Base-by-base conservation (phyloP, 2,888 invertebrate species). In the Philopedon plagiatum region DNA sequence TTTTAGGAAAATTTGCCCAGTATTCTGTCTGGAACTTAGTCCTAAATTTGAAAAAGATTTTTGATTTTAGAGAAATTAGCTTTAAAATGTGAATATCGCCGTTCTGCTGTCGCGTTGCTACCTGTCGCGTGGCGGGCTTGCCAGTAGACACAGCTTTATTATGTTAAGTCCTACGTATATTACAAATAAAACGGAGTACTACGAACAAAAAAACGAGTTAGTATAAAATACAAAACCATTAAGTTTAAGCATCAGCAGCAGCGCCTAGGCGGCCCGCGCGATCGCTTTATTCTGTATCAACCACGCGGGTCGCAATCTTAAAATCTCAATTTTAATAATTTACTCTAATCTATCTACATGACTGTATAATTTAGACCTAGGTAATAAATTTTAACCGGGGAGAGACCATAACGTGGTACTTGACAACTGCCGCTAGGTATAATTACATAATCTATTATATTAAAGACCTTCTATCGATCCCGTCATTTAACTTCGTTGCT, bases 71-170 rank as follows among this genome's bases (percentile, higher is more conserved):
- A 39, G 26, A 58, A 23, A 7, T 19, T 15, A 58, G 26, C 23
- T 26, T 26, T 13, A 15, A 41, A 18, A 9, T 13, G 26, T 29
- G 54, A 68, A 61, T 39, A 68, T 41, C 37, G 57, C 44, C 56
- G 57, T 69, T 62, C 69, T 57, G 69, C 18, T 23, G 34, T 46
- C 44, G 69, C 54, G 71, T 66, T 23, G 75, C 66, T 68, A 75
- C 76, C 77, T 78, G 77, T 79, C 76, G 72, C 70, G 75, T 76
- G 75, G 75, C 75, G 75, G 77, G 75, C 77, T 74, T 78, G 78
- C 83, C 83, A 81, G 83, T 83, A 83, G 83, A 84, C 85, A 85
- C 85, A 85, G 82, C 83, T 84, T 65, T 82, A 84, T 81, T 83
- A 84, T 78, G 80, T 46, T 75, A 69, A 61, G n/a, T 74, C 34